Percentiles rank a stretch among this genome's conserved stretches.
phyloP scores from a whole-genome alignment of 1,140 invertebrate species.

The Meloidogyne chitwoodi region DNA sequence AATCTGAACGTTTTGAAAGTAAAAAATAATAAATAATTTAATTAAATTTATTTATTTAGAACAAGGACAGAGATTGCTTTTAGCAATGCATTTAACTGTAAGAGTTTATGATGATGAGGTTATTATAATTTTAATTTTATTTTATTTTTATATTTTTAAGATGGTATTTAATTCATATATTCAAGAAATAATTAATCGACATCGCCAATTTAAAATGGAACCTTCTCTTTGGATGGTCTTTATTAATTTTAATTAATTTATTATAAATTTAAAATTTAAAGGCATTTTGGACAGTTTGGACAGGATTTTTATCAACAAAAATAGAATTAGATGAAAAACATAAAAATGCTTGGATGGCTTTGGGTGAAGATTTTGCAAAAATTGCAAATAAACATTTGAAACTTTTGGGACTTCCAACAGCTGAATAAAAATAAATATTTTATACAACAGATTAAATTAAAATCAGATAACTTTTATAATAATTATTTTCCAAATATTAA shows the following conservation, averaged over 20 bases:
- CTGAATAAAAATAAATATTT: background rate
- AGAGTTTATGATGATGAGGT: constrained; percentile 34
- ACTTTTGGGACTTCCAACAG: constrained; percentile 14
- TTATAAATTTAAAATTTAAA: constrained; percentile 18
- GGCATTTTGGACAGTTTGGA: constrained; percentile 41
- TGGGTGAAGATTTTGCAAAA: constrained; percentile 33
- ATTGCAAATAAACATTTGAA: constrained; percentile 24
- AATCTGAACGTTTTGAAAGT: constrained; percentile 49
- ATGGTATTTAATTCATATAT: constrained; percentile 44
- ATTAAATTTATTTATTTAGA: constrained; percentile 6
- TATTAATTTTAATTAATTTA: background rate
- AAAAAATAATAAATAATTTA: background rate
- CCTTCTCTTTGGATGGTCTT: constrained; percentile 49
- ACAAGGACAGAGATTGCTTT: constrained; percentile 51
- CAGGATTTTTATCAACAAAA: constrained; percentile 31
- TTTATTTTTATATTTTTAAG: constrained; percentile 3
- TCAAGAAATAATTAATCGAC: constrained; percentile 44
- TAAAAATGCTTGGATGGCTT: constrained; percentile 27
- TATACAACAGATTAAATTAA: too few relatives aligned
- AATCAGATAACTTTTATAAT: too few relatives aligned
- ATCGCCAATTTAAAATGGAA: constrained; percentile 51
- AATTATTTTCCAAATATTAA: background rate
- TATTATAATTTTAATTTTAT: too few relatives aligned
- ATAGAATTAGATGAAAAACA: constrained; percentile 3
- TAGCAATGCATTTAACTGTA: constrained; percentile 43